A percentile compares a stretch with the other conserved stretches of the same genome.
Conservation (phyloP, 1,140 invertebrate species). For the Macrocentrus cingulum region DNA sequence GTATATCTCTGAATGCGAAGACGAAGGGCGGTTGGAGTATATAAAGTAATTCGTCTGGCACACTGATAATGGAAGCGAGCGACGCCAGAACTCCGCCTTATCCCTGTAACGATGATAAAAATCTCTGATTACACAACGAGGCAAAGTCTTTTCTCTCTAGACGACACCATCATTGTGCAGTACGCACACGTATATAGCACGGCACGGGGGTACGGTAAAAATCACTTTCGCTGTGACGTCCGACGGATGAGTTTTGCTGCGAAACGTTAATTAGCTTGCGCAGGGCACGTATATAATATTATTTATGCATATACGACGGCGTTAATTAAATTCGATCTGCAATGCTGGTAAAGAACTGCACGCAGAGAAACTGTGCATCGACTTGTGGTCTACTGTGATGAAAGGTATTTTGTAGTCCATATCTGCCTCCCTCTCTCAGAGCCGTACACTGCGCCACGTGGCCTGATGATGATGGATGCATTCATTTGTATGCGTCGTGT, state of each 20-base stretch:
- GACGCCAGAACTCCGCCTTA: slow-evolving; percentile 49
- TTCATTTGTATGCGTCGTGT: slow-evolving; percentile 35
- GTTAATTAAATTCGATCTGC: no score
- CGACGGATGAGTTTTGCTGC: no score
- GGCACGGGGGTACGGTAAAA: no score
- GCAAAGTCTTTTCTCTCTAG: slow-evolving; percentile 46
- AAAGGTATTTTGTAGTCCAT: slow-evolving; percentile 27
- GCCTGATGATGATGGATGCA: slow-evolving; percentile 28
- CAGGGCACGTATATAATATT: no score
- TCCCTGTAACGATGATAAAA: slow-evolving; percentile 52
- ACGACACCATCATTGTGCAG: slow-evolving; percentile 46
- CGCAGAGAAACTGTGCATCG: background rate
- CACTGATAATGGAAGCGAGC: slow-evolving; percentile 51
- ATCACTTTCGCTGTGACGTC: no score
- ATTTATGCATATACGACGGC: no score
- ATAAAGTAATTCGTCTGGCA: slow-evolving; percentile 49
- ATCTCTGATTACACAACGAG: slow-evolving; percentile 56
- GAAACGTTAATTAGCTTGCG: no score
- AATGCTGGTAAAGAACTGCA: background rate
- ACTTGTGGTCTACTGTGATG: slow-evolving; percentile 15
- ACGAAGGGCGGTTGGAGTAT: slow-evolving; percentile 37
- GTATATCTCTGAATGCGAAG: no score
- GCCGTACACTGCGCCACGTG: slow-evolving; percentile 29
- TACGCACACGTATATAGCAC: slow-evolving; percentile 25
- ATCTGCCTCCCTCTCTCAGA: no score